Evolutionary conservation across 1,140 invertebrate genomes (phyloP), one percentile per base, ranked within the genome.

Genomic region (Drosophila neocordata): DNA sequence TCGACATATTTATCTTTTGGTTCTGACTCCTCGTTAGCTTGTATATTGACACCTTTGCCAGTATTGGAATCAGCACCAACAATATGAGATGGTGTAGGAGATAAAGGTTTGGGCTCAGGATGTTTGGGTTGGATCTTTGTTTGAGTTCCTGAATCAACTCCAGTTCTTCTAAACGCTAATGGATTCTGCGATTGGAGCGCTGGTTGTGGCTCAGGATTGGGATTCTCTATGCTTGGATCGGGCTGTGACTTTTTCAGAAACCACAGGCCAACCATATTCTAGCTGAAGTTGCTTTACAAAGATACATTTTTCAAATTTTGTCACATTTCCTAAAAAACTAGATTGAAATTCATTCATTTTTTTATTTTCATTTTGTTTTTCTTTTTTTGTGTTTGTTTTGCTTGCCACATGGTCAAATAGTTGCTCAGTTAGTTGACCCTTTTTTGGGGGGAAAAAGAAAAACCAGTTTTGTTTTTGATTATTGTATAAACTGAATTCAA

Each of bases 301-400:
- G 37, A 72, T 61, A 65, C 83, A 87, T 87, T 87, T 79, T 83
- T 68, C 18, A 68, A 66, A 71, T 78, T 77, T 81, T 51, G 55
- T 37, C 62, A 87, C 79, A 81, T 72, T 79, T 74, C 70, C 61
- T 35, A 58, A 80, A 60, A 59, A 70, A 53, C 22, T 52, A 15
- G 13, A 13, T 31, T 6, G 27, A 31, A 24, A n/a, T n/a, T n/a
- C n/a, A n/a, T 24, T 24, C 4, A 4, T 24, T 24, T 24, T 24
- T 1, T 24, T 24, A 2, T 2, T 24, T 24, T 24, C 4, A 24
- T 1, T 24, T 24, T 1, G 1, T 24, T 24, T 24, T 24, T 24
- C 4, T 44, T 70, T 35, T 56, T n/a, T 59, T 60, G 61, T 58
- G 6, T 27, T 31, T 37, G 9, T 57, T 22, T 60, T 53, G 27